Base-by-base conservation (phyloP, 2,113 vertebrate species). In the Ptilorrhoa leucosticta region DNA sequence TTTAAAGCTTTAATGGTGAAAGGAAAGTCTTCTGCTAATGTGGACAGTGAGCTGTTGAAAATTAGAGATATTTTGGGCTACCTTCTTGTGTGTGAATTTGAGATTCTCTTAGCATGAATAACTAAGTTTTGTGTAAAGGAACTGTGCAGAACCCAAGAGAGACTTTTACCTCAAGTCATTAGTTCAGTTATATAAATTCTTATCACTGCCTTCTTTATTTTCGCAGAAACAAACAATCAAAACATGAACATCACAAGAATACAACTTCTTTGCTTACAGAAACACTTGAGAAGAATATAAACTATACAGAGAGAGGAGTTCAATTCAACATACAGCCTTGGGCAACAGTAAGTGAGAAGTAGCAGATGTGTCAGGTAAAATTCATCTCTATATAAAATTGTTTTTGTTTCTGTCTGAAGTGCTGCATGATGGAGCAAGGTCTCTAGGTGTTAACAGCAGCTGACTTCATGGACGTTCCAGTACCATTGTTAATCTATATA, bases 241-340 rank as follows among this genome's bases (percentile, higher is more conserved):
- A 96, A 64, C 92, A 63, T 35, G 78, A 69, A 33, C 91, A 19
- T 76, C 89, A 88, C 7, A 93, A 88, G 76, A 97, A 97, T 39
- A 21, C 87, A 48, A 96, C 96, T 47, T 31, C 54, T 64, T 87
- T 92, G 39, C 45, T 93, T 56, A 57, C 47, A 24, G 79, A 93
- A 69, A 44, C 85, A 65, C 40, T 39, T 56, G 91, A 76, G 68
- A 97, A 92, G 44, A 95, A 97, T 40, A 83, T 98, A 40, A 97
- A 72, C 37, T 97, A 97, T 40, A 97, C 97, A 13, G 90, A 95
- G 64, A 97, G 97, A 96, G 98, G 98, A 57, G 98, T 98, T 87
- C 91, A 88, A 76, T 98, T 98, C 53, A 89, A 78, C 12, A 57
- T 97, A 51, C 96, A 97, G 12, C 80, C 97, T 39, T 98, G 98